Percentiles rank a stretch among this genome's conserved stretches.
Evolutionary conservation across 2,113 vertebrate species (phyloP).

Genomic region (Monarcha castaneiventris): DNA sequence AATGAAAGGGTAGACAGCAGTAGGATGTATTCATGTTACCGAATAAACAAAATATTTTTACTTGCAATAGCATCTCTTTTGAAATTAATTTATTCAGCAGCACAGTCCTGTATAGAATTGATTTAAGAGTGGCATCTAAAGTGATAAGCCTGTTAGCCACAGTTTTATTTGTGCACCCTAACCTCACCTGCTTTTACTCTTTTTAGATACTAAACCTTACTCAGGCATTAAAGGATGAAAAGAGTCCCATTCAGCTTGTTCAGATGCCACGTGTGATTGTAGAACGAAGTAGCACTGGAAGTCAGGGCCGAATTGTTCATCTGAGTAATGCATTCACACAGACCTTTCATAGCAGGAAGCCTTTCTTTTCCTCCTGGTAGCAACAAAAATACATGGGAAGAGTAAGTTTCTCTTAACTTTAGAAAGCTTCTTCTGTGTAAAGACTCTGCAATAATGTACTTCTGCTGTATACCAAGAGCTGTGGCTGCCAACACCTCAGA

Average conservation of each 20-base stretch:
- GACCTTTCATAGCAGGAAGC: constrained; percentile 93
- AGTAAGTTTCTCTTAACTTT: constrained; percentile 1
- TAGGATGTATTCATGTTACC: not conserved
- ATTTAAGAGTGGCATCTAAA: not conserved
- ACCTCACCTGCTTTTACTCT: not conserved
- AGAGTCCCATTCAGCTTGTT: constrained; percentile 91
- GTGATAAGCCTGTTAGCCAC: not conserved
- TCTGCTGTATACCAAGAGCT: constrained; percentile 48
- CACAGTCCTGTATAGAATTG: not conserved
- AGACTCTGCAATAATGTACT: constrained; percentile 39
- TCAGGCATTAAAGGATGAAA: constrained; percentile 90
- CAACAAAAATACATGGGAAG: not conserved
- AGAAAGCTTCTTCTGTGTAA: constrained; percentile 23
- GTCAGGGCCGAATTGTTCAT: constrained; percentile 87
- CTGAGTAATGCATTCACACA: constrained; percentile 90
- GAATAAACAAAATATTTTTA: not conserved
- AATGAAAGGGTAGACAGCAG: not conserved
- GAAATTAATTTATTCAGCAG: not conserved
- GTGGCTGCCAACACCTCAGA: constrained; percentile 64
- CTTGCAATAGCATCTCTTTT: not conserved
- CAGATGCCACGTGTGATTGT: constrained; percentile 97
- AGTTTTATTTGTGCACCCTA: not conserved
- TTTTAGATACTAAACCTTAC: constrained; percentile 91
- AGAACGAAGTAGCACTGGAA: constrained; percentile 84
- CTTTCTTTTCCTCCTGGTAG: constrained; percentile 97